phyloP scores from a whole-genome alignment of 2,888 invertebrate species.

The Elaeidobius kamerunicus region DNA sequence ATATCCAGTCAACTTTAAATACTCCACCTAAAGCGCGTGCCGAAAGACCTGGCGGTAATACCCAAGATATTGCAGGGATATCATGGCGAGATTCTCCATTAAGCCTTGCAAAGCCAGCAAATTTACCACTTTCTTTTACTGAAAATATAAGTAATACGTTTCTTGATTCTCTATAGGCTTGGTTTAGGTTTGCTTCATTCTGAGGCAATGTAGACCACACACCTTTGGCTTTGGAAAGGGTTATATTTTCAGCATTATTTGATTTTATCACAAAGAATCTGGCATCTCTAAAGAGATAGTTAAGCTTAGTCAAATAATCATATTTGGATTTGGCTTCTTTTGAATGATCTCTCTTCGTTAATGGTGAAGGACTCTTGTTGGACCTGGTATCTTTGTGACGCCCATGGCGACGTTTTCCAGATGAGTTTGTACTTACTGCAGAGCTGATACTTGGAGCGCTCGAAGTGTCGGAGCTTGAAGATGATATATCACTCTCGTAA shows the following conservation, averaged over 20 bases:
- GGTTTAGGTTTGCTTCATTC: slow-evolving; percentile 94
- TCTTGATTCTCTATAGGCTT: slow-evolving; percentile 87
- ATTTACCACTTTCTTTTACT: slow-evolving; percentile 96
- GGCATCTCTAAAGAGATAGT: slow-evolving; percentile 92
- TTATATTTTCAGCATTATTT: slow-evolving; percentile 95
- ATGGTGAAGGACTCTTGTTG: slow-evolving; percentile 45
- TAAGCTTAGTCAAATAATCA: slow-evolving; percentile 84
- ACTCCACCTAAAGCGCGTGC: slow-evolving; percentile 93
- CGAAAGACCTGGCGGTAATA: slow-evolving; percentile 87
- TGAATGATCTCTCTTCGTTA: slow-evolving; percentile 45
- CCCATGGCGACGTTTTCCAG: slow-evolving; percentile 54
- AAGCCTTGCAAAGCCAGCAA: slow-evolving; percentile 91
- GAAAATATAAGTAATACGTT: slow-evolving; percentile 96
- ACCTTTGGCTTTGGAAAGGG: slow-evolving; percentile 89
- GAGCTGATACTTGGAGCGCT: slow-evolving; percentile 76
- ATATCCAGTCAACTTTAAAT: slow-evolving; percentile 96
- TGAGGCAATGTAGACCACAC: slow-evolving; percentile 98
- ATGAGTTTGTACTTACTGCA: slow-evolving; percentile 67
- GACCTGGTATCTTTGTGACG: slow-evolving; percentile 56
- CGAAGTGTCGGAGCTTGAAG: slow-evolving; percentile 69
- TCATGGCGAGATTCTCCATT: slow-evolving; percentile 86
- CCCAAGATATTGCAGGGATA: slow-evolving; percentile 89
- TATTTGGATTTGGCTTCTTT: slow-evolving; percentile 59
- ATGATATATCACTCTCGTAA: slow-evolving; percentile 88
- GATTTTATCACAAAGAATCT: slow-evolving; percentile 96